These are phyloP conservation scores for Tragelaphus imberbis DNA, from an alignment of 2,113 vertebrate species.

Conservation along the genomic window DNA sequence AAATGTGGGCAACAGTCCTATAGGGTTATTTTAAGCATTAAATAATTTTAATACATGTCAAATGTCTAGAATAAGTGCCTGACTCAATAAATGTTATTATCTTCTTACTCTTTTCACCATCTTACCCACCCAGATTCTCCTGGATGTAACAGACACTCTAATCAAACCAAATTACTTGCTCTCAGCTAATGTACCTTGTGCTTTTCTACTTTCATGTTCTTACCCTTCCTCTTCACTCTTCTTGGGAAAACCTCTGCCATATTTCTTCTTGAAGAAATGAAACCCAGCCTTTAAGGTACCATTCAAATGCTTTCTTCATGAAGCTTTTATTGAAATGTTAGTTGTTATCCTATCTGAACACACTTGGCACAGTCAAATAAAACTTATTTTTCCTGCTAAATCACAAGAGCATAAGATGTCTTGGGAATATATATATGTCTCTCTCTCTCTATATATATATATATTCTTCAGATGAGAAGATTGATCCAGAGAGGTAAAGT, in stretches of 20 bases:
- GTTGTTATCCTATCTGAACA: not conserved
- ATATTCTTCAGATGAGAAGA: not conserved
- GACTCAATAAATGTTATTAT: not conserved
- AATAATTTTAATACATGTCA: not conserved
- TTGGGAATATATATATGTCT: not conserved
- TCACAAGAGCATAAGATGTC: not conserved
- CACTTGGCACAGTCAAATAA: not conserved
- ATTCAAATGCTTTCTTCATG: not conserved
- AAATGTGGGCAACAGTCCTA: not conserved
- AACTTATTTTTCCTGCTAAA: not conserved
- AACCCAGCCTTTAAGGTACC: not conserved
- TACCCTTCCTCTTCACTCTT: not conserved
- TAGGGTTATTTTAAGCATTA: not conserved
- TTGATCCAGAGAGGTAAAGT: not conserved
- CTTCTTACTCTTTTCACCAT: not conserved
- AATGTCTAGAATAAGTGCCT: not conserved
- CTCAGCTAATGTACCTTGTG: not conserved
- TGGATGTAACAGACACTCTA: not conserved
- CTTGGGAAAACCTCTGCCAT: not conserved
- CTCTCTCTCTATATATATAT: not conserved
- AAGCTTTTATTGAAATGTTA: not conserved
- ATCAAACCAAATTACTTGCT: not conserved
- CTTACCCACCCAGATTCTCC: not conserved
- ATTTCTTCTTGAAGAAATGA: conserved; percentile 5
- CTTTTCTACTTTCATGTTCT: conserved; percentile 5